Conservation (phyloP, 2,888 invertebrate genomes). For the Hyposoter didymator region DNA sequence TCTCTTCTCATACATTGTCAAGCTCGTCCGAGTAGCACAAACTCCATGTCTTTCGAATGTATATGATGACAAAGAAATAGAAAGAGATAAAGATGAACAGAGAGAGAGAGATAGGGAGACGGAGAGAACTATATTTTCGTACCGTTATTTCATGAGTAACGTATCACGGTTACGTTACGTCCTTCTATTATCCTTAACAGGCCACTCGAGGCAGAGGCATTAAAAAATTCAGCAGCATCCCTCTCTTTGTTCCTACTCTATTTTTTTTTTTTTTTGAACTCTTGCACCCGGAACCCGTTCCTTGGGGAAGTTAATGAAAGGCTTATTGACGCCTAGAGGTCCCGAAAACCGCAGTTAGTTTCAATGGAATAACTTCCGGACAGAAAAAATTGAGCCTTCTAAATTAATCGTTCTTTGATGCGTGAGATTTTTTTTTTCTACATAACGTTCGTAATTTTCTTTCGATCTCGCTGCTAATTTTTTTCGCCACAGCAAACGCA, state of each 20-base stretch:
- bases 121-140: slow-evolving; percentile 4
- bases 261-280: slow-evolving; percentile 9
- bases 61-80: background rate
- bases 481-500: background rate
- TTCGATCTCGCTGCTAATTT: background rate
- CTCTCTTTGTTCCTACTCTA: background rate
- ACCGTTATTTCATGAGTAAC: slow-evolving; percentile 36
- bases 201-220: slow-evolving; percentile 1
- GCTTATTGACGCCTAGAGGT: no score
- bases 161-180: slow-evolving; percentile 22
- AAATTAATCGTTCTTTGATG: background rate
- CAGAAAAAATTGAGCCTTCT: no score
- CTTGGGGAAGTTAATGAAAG: slow-evolving; percentile 29
- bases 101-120: background rate
- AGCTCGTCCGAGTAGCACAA: slow-evolving; percentile 22
- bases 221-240: slow-evolving; percentile 4
- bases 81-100: no score
- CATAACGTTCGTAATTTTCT: background rate
- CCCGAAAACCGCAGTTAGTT: no score
- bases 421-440: background rate
- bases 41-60: slow-evolving; percentile 4
- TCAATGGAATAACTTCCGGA: no score
- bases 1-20: slow-evolving; percentile 7
- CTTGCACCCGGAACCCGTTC: slow-evolving; percentile 25
- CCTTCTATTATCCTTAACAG: slow-evolving; percentile 41